Evolutionary conservation across 2,113 vertebrate genomes (phyloP).

Genomic region (Albula glossodonta): DNA sequence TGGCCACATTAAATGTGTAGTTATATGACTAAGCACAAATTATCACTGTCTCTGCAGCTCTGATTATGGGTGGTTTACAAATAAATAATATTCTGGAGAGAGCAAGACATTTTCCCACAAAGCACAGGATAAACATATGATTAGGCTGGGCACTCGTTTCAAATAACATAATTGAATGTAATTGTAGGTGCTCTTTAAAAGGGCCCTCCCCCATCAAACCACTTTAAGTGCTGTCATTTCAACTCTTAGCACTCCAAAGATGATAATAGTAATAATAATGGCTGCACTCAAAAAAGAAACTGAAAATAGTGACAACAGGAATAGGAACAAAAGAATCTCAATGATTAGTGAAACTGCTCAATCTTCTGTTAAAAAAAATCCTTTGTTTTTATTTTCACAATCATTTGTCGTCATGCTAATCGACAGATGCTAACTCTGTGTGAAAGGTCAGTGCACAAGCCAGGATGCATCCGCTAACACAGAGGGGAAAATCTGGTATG

Average conservation of each 20-base stretch:
- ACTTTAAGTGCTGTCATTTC: neutral
- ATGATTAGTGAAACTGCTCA: too few relatives aligned
- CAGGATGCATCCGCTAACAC: neutral
- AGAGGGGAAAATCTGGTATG: neutral
- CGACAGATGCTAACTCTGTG: too few relatives aligned
- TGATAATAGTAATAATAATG: neutral
- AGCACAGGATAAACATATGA: conserved; percentile 17
- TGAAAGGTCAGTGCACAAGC: neutral
- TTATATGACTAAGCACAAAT: neutral
- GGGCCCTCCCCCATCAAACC: neutral
- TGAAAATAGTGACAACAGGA: neutral
- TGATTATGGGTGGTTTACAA: neutral
- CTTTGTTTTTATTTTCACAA: too few relatives aligned
- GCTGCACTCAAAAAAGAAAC: neutral
- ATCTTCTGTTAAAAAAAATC: too few relatives aligned
- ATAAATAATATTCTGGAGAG: neutral
- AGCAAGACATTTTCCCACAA: neutral
- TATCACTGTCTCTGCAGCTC: neutral
- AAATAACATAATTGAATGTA: neutral
- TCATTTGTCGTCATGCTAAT: too few relatives aligned
- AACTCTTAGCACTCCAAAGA: neutral
- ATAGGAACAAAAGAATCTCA: neutral
- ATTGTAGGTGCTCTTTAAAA: conserved; percentile 1
- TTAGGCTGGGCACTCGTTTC: conserved; percentile 17
- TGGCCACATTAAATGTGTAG: neutral